These are phyloP conservation scores for Grantiella picta DNA, from an alignment of 2,113 vertebrate species.

Conservation along the genomic window DNA sequence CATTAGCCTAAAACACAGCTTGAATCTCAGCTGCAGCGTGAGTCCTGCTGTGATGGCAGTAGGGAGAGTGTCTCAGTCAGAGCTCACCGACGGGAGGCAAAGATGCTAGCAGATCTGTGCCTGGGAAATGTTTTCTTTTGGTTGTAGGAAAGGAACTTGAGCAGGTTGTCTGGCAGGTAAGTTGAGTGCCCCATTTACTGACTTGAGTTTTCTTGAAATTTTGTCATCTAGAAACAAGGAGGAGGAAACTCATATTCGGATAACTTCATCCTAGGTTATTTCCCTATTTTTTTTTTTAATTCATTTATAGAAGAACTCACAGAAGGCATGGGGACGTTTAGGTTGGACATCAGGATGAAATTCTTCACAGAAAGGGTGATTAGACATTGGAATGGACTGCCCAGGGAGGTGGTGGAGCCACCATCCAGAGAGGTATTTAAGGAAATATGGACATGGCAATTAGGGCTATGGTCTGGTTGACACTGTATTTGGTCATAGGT, in stretches of 20 bases:
- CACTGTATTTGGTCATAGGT: neutral
- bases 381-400: neutral
- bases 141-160: neutral
- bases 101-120: neutral
- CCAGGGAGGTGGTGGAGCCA: neutral
- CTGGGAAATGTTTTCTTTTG: neutral
- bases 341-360: neutral
- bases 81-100: neutral
- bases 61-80: neutral
- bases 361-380: neutral
- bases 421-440: neutral
- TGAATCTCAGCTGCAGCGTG: neutral
- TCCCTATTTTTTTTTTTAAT: neutral
- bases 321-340: neutral
- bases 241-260: neutral
- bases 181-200: neutral
- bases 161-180: neutral
- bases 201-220: neutral
- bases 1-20: neutral
- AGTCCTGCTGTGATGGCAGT: neutral
- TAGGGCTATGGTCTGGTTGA: neutral
- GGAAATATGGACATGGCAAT: neutral
- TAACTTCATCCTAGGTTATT: neutral
- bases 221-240: neutral
- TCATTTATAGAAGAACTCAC: neutral